Evolutionary conservation across 2,888 invertebrate species (phyloP).

Genomic region (Leucoma salicis): DNA sequence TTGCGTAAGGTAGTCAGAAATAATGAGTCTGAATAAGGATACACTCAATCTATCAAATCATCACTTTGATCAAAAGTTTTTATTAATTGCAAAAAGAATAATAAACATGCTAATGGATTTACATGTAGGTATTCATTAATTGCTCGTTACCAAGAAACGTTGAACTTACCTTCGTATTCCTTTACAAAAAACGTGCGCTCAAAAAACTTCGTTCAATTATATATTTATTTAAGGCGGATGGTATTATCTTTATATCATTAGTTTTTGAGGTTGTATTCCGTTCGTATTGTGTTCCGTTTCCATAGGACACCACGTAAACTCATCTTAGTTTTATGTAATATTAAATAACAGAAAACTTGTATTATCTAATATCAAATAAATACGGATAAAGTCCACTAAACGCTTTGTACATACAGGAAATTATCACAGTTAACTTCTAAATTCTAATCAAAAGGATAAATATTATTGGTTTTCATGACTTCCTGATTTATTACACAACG

Average conservation of each 20-base stretch:
- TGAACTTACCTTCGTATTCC: conserved; percentile 25
- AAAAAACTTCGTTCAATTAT: conserved; percentile 7
- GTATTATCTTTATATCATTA: no score
- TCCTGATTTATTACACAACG: neutral
- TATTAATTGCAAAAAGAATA: conserved; percentile 20
- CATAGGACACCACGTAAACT: no score
- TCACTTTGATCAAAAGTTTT: no score
- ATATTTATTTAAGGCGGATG: conserved; percentile 21
- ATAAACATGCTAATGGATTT: conserved; percentile 14
- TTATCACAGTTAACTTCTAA: neutral
- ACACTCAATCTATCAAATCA: neutral
- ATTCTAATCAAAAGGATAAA: neutral
- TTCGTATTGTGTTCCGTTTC: no score
- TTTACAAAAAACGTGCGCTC: conserved; percentile 18
- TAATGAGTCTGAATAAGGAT: neutral
- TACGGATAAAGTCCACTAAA: neutral
- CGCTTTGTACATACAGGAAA: no score
- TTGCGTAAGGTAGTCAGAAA: neutral
- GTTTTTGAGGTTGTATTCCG: no score
- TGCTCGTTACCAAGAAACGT: conserved; percentile 26
- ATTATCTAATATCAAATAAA: no score
- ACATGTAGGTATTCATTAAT: conserved; percentile 24
- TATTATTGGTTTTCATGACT: neutral
- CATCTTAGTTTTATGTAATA: no score
- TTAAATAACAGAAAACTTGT: no score